Base-by-base conservation (phyloP, 2,797 vertebrate species). In the Danio jaintianensis region DNA sequence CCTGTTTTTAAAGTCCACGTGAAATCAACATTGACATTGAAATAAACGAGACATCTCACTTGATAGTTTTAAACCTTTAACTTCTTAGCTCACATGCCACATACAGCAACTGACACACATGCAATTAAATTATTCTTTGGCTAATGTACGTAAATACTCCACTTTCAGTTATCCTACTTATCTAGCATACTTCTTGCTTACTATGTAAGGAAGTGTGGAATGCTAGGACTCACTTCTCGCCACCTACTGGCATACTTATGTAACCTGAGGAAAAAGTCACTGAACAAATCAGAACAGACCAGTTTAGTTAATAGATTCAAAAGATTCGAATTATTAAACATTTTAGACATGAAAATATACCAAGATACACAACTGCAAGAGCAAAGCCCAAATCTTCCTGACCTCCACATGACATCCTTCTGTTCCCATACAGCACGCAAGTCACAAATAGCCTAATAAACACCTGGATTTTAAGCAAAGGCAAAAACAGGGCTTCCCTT, bases 371-470 rank as follows among this genome's bases (percentile, higher is more conserved):
- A 45, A 56, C 12, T 29, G 18, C 4, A 22, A 56, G 29, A 42
- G 62, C 18, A 74, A 58, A 22, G 62, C 50, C 29, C 45, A 18
- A 45, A 5, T 45, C 38, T 11, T 22, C 50, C 20, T 67, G 40
- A 67, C 40, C 50, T 36, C 50, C 12, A 63, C 11, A 40, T 48
- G 18, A 47, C 40, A 58, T 13, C 40, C 15, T 20, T n/a, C 18
- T 1, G 6, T 77, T 45, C 8, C 18, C 12, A 62, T 63, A 22
- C 4, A 52, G 8, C 48, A 64, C 8, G n/a, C 22, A 47, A 20
- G 12, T 47, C 16, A 59, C 59, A 69, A 56, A 56, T 55, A n/a
- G n/a, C n/a, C n/a, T n/a, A 67, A 68, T n/a, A n/a, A n/a, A 53
- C 43, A 70, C 56, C 1, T 4, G n/a, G 15, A n/a, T 55, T 61